Evolutionary conservation across 2,797 vertebrate species (phyloP), one percentile per base, ranked within the genome.

Genomic region (Mionectes olivaceus): DNA sequence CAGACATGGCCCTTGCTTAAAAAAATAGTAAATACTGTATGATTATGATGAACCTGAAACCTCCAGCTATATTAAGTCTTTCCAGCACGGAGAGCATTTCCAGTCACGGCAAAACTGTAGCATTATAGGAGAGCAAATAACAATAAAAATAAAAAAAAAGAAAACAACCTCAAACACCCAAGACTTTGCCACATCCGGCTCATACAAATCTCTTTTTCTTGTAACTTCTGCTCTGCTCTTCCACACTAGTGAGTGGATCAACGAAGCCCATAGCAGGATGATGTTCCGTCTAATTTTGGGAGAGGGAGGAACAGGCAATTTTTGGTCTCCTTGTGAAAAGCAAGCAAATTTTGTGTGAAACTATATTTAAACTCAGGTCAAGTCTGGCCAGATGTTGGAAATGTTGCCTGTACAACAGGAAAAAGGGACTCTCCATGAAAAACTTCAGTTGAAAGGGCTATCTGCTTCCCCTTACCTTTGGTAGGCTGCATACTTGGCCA

Each of bases 351-450:
- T 14, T 43, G 6, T 57, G 53, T 69, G 35, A 47, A 89, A 69
- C 43, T 79, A 15, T 65, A 25, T 82, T 83, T 83, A 89, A 91
- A 73, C 46, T 73, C 13, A 4, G 15, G 76, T 83, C 14, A 37
- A 17, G 23, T 79, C 55, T 81, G 71, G 50, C 39, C 55, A 79
- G 61, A 63, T 69, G 47, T 75, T 94, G 76, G 35, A 69, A 89
- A 67, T 56, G 12, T 55, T 75, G 53, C 19, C 39, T 2, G 7
- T 76, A 44, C 5, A 73, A 53, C 16, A 59, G 30, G 30, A 13
- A 79, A 81, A 74, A 50, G 23, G 12, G 5, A 5, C 3, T 78
- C 18, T 53, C 19, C 30, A 21, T 61, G 16, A 59, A 87, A 82
- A 76, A 16, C 60, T 87, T 76, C 41, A n/a, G 16, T 0, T 60